Conservation (phyloP, 2,113 vertebrate genomes). For the Muntiacus reevesi region DNA sequence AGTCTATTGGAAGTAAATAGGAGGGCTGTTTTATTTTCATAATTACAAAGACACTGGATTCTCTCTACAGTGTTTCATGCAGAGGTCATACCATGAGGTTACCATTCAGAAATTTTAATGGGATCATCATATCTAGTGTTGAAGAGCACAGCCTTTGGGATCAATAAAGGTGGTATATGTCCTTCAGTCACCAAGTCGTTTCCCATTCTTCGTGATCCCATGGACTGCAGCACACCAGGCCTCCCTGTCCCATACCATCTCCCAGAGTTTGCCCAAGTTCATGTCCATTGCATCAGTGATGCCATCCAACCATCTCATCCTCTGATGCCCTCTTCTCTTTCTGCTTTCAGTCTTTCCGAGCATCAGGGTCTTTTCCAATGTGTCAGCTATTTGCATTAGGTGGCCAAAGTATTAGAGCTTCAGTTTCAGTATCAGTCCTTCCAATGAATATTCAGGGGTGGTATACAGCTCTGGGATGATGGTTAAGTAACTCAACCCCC, state of each 20-base stretch:
- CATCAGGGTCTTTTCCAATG: not conserved
- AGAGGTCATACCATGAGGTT: not conserved
- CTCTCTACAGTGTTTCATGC: not conserved
- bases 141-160: not conserved
- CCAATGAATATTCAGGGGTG: not conserved
- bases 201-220: not conserved
- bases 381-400: not conserved
- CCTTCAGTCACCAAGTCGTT: not conserved
- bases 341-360: not conserved
- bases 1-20: not conserved
- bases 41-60: not conserved
- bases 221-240: not conserved
- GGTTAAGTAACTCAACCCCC: not conserved
- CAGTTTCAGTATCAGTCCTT: not conserved
- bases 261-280: not conserved
- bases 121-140: not conserved
- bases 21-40: not conserved
- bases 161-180: not conserved
- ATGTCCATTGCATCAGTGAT: not conserved
- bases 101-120: not conserved
- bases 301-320: not conserved
- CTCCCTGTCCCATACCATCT: not conserved
- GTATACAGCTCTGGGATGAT: not conserved
- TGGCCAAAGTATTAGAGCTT: not conserved
- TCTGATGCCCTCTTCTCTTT: not conserved